phyloP scores from a whole-genome alignment of 2,113 vertebrate genomes.

The Tretioscincus oriximinensis region DNA sequence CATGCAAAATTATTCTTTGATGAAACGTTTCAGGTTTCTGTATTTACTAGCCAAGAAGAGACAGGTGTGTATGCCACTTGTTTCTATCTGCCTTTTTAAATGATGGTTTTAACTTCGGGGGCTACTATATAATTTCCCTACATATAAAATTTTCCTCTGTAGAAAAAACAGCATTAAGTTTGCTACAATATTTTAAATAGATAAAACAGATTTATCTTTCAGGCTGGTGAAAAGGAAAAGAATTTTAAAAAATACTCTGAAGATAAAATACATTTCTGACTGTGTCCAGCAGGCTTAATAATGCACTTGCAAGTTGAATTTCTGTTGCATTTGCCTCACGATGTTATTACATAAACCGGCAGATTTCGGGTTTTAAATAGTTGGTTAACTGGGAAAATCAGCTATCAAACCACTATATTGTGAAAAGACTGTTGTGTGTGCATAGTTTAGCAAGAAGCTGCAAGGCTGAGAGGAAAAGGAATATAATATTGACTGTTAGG shows the following conservation, averaged over 20 bases:
- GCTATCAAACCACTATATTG: too few relatives aligned
- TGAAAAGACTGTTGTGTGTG: too few relatives aligned
- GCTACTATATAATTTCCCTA: too few relatives aligned
- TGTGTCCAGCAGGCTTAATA: too few relatives aligned
- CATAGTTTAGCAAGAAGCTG: too few relatives aligned
- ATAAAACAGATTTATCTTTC: neutral
- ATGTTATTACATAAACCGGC: too few relatives aligned
- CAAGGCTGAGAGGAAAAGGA: too few relatives aligned
- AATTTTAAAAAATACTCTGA: slow-evolving; percentile 17
- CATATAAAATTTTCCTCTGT: neutral
- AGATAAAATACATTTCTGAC: neutral
- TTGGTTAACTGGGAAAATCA: too few relatives aligned
- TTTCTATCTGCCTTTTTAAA: neutral
- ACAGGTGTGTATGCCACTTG: neutral
- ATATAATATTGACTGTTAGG: too few relatives aligned
- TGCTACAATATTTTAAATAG: neutral
- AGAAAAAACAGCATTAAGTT: neutral
- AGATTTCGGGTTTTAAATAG: too few relatives aligned
- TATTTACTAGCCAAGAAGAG: neutral
- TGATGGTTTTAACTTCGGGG: neutral
- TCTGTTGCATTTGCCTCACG: too few relatives aligned
- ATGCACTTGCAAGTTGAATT: too few relatives aligned
- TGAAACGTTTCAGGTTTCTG: neutral
- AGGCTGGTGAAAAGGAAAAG: neutral
- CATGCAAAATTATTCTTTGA: neutral